Base-by-base conservation (phyloP, 2,888 invertebrate genomes). In the Steinernema hermaphroditum region DNA sequence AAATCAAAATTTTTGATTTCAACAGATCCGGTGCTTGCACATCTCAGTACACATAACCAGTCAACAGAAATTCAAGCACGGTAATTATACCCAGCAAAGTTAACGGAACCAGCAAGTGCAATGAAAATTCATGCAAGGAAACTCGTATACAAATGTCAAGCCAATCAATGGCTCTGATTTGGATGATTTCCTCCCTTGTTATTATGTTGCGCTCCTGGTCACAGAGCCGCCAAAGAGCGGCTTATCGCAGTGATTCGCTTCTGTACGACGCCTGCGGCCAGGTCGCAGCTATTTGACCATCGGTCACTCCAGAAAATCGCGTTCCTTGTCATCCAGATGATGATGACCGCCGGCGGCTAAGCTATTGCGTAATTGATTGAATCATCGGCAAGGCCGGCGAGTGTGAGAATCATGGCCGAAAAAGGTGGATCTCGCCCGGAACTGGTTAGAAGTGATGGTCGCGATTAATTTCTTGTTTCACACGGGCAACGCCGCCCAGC, bases 331-430 rank as follows among this genome's bases (percentile, higher is more conserved):
- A n/a, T n/a, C n/a, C n/a, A n/a, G n/a, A n/a, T n/a, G n/a, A n/a
- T n/a, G n/a, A n/a, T n/a, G n/a, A n/a, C n/a, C 62, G 62, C 62
- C 62, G 32, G 62, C 29, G 62, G 62, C 62, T 62, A 62, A 62
- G 32, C 19, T 6, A 62, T 62, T 62, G 62, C 62, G 62, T 62
- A 62, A 62, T 62, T 62, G 62, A 62, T 62, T 62, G 62, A 62
- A 62, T 62, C 62, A 62, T 62, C 62, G 62, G 8, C n/a, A 37
- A 12, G 32, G n/a, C n/a, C 27, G 19, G 54, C 22, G 54, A 6
- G 32, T 32, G 62, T 62, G 62, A 62, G 62, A 62, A 62, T 32
- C 62, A 37, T 37, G 32, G 32, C 6, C 62, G 62, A 29, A 16
- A 24, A 62, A 62, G 34, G 32, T 62, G 62, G 32, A 62, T 62